Base-by-base conservation (phyloP, 2,888 invertebrate species). In the Apeira syringaria region DNA sequence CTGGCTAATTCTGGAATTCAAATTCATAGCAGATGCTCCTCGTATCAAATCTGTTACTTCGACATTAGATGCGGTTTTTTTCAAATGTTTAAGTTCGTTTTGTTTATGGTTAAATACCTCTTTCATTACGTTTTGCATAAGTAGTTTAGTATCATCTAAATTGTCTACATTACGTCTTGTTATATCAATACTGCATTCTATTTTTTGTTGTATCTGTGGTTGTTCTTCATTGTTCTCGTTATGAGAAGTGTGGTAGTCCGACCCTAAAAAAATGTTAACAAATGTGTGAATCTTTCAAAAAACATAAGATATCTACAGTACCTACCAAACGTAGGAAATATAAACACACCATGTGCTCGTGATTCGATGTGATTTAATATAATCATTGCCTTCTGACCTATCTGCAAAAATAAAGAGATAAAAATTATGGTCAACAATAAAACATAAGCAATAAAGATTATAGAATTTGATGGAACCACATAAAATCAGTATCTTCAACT, bases 361-460 rank as follows among this genome's bases (percentile, higher is more conserved):
- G 47, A 38, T 22, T 64, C 56, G 20, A 68, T 52, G 47, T 68
- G 62, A 38, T 74, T 74, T 33, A 86, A 61, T 49, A 80, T 74
- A 5, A 85, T 61, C 1, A 65, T 72, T 6, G 78, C 67, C 84
- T 84, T 86, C 56, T 84, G 76, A 13, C 77, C 76, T 46, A 78
- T 56, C 87, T 88, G 70, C 28, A 68, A 73, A 53, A 39, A 43
- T 33, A 44, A 46, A 41, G 25, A 15, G 28, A 37, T 39, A 36
- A 36, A 18, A 32, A 28, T 37, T 28, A 15, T 15, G 15, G 18
- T 7, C 11, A 29, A 38, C 15, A 15, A 12, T 39, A 27, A 18
- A 33, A 9, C 11, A 36, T 7, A 12, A 10, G n/a, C 6, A 18
- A 3, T 13, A 17, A 7, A 24, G 17, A 34, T 40, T 30, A 22